Evolutionary conservation across 2,113 vertebrate species (phyloP).

Genomic region (Nyctibius bracteatus): DNA sequence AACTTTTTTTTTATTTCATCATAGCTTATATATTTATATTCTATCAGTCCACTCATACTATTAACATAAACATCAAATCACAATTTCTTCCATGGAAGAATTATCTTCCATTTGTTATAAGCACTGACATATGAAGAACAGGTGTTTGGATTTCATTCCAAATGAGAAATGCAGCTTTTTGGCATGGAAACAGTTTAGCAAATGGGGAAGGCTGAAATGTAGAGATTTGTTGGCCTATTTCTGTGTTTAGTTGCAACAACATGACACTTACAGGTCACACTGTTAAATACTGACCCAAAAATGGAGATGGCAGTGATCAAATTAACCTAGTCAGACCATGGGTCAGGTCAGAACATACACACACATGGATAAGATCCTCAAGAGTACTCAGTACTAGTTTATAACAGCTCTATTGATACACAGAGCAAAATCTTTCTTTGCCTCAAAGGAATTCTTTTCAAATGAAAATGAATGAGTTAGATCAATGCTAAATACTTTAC

Average conservation of each 20-base stretch:
- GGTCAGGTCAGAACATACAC: not conserved
- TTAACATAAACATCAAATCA: slow-evolving; percentile 20
- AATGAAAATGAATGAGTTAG: not conserved
- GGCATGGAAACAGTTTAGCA: slow-evolving; percentile 15
- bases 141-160: slow-evolving; percentile 55
- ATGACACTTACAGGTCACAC: not conserved
- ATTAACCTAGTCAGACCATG: not conserved
- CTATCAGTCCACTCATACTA: not conserved
- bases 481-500: not conserved
- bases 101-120: slow-evolving; percentile 24
- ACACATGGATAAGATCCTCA: not conserved
- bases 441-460: not conserved
- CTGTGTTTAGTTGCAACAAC: slow-evolving; percentile 19
- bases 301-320: not conserved
- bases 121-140: slow-evolving; percentile 56
- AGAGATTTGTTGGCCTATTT: not conserved
- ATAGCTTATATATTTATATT: not conserved
- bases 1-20: not conserved
- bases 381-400: not conserved
- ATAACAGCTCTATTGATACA: not conserved
- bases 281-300: not conserved
- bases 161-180: slow-evolving; percentile 62
- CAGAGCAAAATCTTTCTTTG: not conserved
- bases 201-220: not conserved
- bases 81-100: not conserved